Conservation (phyloP, 2,113 vertebrate species). For the Pelodiscus sinensis region DNA sequence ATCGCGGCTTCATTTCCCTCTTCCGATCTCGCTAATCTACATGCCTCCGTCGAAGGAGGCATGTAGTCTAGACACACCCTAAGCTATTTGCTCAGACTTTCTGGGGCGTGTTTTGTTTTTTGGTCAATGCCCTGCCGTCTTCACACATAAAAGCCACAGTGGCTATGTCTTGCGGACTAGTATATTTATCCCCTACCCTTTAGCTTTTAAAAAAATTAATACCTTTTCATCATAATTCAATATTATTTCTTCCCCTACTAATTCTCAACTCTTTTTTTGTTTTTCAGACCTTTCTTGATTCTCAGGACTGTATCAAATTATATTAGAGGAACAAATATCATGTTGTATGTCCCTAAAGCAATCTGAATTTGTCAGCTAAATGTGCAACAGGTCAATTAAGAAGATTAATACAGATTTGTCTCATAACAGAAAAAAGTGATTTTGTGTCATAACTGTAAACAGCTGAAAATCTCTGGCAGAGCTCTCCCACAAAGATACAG, state of each 20-base stretch:
- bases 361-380: not conserved
- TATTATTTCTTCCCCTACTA: not conserved
- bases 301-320: rapidly evolving
- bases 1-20: too few relatives aligned
- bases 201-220: not conserved
- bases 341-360: not conserved
- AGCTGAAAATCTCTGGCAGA: not conserved
- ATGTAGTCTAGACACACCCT: too few relatives aligned
- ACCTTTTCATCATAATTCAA: not conserved
- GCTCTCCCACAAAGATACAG: not conserved
- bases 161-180: not conserved
- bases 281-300: not conserved
- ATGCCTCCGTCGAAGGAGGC: too few relatives aligned
- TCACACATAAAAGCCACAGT: not conserved
- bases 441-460: not conserved
- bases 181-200: rapidly evolving
- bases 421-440: not conserved
- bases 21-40: too few relatives aligned
- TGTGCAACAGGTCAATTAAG: not conserved
- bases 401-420: not conserved
- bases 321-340: not conserved
- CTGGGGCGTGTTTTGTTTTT: not conserved
- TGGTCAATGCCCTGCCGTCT: not conserved
- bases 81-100: not conserved
- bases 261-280: not conserved